These are phyloP conservation scores for Camponotus floridanus DNA, from an alignment of 1,140 invertebrate genomes.

Conservation along the genomic window DNA sequence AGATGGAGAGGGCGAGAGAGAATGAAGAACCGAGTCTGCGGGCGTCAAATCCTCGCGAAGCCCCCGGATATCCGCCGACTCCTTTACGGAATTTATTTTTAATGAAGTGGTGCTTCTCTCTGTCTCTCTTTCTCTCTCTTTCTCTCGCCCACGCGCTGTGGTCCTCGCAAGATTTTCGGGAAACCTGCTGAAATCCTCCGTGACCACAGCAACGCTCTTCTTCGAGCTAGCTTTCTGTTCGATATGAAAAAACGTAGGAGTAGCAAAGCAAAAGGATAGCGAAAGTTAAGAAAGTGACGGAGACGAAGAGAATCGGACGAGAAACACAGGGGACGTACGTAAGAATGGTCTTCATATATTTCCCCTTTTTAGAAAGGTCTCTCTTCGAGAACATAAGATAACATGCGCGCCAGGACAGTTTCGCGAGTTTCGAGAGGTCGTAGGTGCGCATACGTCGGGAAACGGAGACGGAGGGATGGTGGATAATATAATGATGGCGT, in stretches of 20 bases:
- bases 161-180: conserved; percentile 51
- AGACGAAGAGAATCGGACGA: neutral
- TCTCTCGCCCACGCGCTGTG: neutral
- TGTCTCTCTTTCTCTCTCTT: too few species aligned
- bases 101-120: conserved; percentile 80
- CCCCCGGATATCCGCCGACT: conserved; percentile 80
- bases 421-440: conserved; percentile 69
- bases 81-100: conserved; percentile 84
- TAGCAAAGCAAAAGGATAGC: neutral
- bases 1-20: conserved; percentile 7
- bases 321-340: neutral
- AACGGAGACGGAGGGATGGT: conserved; percentile 83
- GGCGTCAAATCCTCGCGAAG: conserved; percentile 80
- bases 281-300: neutral
- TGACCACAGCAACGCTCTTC: conserved; percentile 2
- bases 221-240: neutral
- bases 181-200: conserved; percentile 12
- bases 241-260: neutral
- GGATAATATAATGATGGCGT: conserved; percentile 87
- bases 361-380: neutral
- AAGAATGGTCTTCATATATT: neutral
- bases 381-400: conserved; percentile 23
- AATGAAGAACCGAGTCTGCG: conserved; percentile 32
- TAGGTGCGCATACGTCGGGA: conserved; percentile 78
- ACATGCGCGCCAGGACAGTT: conserved; percentile 55